Evolutionary conservation across 2,113 vertebrate genomes (phyloP).

Genomic region (Acanthochromis polyacanthus): DNA sequence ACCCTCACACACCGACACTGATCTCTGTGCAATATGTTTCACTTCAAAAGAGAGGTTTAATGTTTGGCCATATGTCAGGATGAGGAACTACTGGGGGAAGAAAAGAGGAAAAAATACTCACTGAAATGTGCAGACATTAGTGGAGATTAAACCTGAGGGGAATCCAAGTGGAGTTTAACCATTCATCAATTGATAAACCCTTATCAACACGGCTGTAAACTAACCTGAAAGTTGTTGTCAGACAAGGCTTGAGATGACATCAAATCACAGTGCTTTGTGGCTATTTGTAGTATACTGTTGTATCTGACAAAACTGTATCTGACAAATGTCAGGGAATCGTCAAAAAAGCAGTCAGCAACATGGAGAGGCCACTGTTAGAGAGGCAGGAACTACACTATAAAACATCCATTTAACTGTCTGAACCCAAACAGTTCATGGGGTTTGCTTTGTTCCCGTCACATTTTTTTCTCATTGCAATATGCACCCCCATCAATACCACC

Average conservation of each 20-base stretch:
- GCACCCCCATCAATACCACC: no score
- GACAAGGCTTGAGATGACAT: conserved; percentile 23
- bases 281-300: conserved; percentile 6
- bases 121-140: conserved; percentile 53
- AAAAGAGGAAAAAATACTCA: conserved; percentile 23
- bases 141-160: conserved; percentile 56
- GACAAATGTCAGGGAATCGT: conserved; percentile 13
- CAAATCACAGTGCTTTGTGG: conserved; percentile 21
- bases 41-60: conserved; percentile 60
- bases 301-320: conserved; percentile 5
- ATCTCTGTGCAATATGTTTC: conserved; percentile 61
- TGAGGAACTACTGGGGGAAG: conserved; percentile 45
- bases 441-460: no score
- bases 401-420: not conserved
- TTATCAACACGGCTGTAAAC: conserved; percentile 17
- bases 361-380: not conserved
- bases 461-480: no score
- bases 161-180: conserved; percentile 44
- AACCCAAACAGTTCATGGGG: no score
- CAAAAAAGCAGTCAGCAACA: not conserved
- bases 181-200: conserved; percentile 42
- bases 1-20: conserved; percentile 60
- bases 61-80: conserved; percentile 62
- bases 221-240: conserved; percentile 43
- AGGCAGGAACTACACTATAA: not conserved